These are phyloP conservation scores for Thymelicus sylvestris DNA, from an alignment of 2,888 invertebrate species.

Conservation along the genomic window DNA sequence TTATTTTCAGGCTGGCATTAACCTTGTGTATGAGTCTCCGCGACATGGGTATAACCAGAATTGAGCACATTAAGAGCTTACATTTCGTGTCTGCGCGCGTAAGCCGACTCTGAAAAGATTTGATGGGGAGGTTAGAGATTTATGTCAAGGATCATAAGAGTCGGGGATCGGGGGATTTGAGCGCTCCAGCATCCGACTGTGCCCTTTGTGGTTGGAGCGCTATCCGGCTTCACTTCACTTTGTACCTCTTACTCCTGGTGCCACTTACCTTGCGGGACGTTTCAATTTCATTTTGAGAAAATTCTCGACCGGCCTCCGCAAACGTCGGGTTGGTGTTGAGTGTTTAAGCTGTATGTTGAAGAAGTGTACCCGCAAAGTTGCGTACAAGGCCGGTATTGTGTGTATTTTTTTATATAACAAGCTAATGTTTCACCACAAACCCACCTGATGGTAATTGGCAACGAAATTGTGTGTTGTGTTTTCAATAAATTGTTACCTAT, in stretches of 20 bases:
- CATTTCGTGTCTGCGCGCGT: conserved; percentile 74
- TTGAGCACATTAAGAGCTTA: conserved; percentile 75
- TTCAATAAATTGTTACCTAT: neutral
- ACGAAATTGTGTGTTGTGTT: neutral
- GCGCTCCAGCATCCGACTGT: conserved; percentile 80
- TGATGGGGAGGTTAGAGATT: conserved; percentile 83
- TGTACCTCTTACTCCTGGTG: conserved; percentile 75
- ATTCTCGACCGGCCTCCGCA: conserved; percentile 52
- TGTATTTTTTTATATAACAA: too few species aligned
- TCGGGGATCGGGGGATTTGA: conserved; percentile 78
- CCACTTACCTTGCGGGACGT: conserved; percentile 80
- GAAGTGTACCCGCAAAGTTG: conserved; percentile 5
- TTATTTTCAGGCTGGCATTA: conserved; percentile 13
- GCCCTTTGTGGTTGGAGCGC: conserved; percentile 82
- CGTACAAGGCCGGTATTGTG: neutral
- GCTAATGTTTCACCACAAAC: too few species aligned
- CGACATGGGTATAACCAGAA: conserved; percentile 47
- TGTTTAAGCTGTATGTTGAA: conserved; percentile 23
- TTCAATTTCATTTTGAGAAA: conserved; percentile 80
- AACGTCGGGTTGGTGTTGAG: conserved; percentile 13
- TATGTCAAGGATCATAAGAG: conserved; percentile 84
- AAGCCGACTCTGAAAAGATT: conserved; percentile 82
- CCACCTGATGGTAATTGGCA: too few species aligned
- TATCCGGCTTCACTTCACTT: conserved; percentile 81
- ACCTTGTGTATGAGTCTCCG: conserved; percentile 15